Evolutionary conservation across 2,113 vertebrate species (phyloP), one percentile per base, ranked within the genome.

Genomic region (Otocyon megalotis): DNA sequence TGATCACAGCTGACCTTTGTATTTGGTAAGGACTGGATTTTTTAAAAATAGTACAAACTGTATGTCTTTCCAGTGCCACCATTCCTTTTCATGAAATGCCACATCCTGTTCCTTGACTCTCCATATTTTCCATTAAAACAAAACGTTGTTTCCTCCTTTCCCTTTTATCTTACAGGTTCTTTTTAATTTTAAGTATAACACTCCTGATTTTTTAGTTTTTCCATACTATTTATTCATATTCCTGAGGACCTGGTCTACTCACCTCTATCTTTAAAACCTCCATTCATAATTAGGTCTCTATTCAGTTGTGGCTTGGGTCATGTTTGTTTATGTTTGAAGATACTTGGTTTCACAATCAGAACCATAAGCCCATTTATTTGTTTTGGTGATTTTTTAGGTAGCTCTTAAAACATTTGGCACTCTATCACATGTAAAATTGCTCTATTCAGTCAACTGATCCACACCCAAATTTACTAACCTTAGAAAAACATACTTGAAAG

Each of bases 191-290:
- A 56, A 79, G 35, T n/a, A 83, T 81, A 50, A 12, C 11, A 62
- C 2, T 82, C 37, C 13, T 89, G n/a, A 67, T 37, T 76, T 62
- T 84, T 88, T 3, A 15, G 62, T 63, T 53, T 79, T 67, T 48
- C 17, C 14, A 19, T 87, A 63, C 50, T 79, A n/a, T 84, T 92
- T 53, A 50, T 79, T 96, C 56, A 87, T 82, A 84, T 84, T 65
- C 53, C 24, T 65, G 60, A 48, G 62, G 28, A 8, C 37, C 53
- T 88, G 16, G 7, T 83, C 62, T 93, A 28, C 53, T 85, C 9
- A 71, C 16, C 30, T 85, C 58, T 92, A 90, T 91, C 56, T 93
- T 95, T 58, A 77, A 43, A 58, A 88, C 81, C 93, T 97, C 20
- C 72, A 67, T 91, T 93, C 94, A 24, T 48, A 56, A 4, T 74